Conservation (phyloP, 2,113 vertebrate species). For the Pseudonaja textilis region DNA sequence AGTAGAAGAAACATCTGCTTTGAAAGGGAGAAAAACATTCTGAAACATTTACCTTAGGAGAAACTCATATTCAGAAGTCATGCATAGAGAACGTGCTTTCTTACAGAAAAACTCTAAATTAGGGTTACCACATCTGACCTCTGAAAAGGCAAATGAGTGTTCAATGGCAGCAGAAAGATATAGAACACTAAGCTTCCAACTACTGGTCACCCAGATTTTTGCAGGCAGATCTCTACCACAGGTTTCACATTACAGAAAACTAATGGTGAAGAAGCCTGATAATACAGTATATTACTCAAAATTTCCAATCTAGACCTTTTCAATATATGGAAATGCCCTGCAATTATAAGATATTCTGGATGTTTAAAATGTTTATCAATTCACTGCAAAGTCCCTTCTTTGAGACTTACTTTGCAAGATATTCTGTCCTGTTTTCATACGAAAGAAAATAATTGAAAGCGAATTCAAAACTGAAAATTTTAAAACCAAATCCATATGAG, state of each 20-base stretch:
- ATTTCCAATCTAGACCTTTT: not conserved
- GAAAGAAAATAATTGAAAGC: not conserved
- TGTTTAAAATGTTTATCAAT: not conserved
- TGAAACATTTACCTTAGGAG: not conserved
- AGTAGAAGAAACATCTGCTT: not conserved
- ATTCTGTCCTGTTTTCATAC: not conserved
- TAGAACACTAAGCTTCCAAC: not conserved
- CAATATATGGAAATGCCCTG: fast-evolving
- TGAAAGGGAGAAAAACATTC: not conserved
- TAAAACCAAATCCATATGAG: constrained; percentile 35
- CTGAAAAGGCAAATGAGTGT: not conserved
- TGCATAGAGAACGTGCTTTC: constrained; percentile 10
- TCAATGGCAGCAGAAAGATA: not conserved
- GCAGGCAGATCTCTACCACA: constrained; percentile 4
- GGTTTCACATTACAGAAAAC: constrained; percentile 20
- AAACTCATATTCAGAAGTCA: constrained; percentile 32
- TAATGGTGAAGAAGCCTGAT: constrained; percentile 36
- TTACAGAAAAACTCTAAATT: constrained; percentile 4
- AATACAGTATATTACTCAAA: not conserved
- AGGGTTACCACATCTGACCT: not conserved
- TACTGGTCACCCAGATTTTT: not conserved
- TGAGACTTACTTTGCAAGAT: not conserved
- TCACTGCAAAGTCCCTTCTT: not conserved
- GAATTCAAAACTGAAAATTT: constrained; percentile 35
- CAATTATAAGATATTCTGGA: not conserved